Conservation (phyloP, 2,113 vertebrate species). For the Triplophysa rosa region DNA sequence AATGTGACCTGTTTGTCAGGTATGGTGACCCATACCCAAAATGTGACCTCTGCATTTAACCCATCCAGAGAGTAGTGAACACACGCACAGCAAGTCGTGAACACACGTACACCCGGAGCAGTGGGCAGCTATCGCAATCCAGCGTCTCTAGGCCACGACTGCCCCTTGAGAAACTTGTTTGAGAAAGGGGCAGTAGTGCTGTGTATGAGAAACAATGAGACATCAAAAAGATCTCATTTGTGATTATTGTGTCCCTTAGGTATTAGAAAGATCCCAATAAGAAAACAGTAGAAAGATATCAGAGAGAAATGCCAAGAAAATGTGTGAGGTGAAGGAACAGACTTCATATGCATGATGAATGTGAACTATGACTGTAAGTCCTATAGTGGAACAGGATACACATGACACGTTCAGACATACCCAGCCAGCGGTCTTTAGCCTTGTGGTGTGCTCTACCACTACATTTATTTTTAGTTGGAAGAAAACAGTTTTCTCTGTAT, state of each 20-base stretch:
- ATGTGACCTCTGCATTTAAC: no score
- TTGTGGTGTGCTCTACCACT: constrained; percentile 20
- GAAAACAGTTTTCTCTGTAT: constrained; percentile 20
- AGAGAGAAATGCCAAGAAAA: neutral
- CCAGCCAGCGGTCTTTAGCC: constrained; percentile 19
- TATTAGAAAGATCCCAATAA: neutral
- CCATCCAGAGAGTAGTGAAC: no score
- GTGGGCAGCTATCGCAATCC: no score
- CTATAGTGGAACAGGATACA: constrained; percentile 9
- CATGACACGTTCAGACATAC: constrained; percentile 23
- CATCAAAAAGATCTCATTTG: no score
- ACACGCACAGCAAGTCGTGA: no score
- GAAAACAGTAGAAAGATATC: neutral
- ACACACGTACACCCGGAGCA: no score
- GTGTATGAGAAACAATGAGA: no score
- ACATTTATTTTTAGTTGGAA: constrained; percentile 30
- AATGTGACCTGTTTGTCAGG: no score
- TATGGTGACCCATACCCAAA: no score
- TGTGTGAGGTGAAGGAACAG: neutral
- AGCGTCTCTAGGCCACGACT: no score
- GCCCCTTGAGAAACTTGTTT: no score
- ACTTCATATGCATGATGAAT: neutral
- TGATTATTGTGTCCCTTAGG: neutral
- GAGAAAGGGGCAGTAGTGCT: no score
- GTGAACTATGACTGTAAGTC: neutral